Percentiles rank a stretch among this genome's conserved stretches.
Conservation (phyloP, 2,113 vertebrate genomes). For the Monopterus albus region DNA sequence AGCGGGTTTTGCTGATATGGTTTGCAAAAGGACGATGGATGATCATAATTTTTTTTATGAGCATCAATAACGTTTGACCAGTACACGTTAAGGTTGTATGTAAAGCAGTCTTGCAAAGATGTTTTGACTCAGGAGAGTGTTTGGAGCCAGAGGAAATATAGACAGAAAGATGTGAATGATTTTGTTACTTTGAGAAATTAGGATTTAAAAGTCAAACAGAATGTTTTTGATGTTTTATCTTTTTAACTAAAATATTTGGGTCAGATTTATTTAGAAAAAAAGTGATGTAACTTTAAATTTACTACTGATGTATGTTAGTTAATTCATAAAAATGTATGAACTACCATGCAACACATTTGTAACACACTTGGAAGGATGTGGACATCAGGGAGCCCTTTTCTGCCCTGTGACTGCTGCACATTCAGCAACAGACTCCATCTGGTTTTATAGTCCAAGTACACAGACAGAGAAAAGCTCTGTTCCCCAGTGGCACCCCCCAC, state of each 20-base stretch:
- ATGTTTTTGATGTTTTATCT: not conserved
- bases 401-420: slow-evolving; percentile 53
- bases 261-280: slow-evolving; percentile 2
- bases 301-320: slow-evolving; percentile 25
- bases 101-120: not conserved
- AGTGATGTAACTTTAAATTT: slow-evolving; percentile 5
- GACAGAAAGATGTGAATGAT: not conserved
- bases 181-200: not conserved
- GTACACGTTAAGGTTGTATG: not conserved
- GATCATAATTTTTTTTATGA: slow-evolving; percentile 27
- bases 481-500: slow-evolving; percentile 68
- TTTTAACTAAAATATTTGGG: not conserved
- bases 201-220: not conserved
- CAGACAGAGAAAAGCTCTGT: slow-evolving; percentile 70
- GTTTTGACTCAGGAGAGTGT: not conserved
- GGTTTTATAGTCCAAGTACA: slow-evolving; percentile 75
- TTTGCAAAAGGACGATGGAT: slow-evolving; percentile 26
- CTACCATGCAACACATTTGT: slow-evolving; percentile 23
- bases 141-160: not conserved
- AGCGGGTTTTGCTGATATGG: slow-evolving; percentile 39
- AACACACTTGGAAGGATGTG: slow-evolving; percentile 46
- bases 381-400: slow-evolving; percentile 48
- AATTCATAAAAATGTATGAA: slow-evolving; percentile 28
- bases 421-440: slow-evolving; percentile 70
- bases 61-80: not conserved